A percentile compares a stretch with the other conserved stretches of the same genome.
phyloP scores from a whole-genome alignment of 2,113 vertebrate genomes.

The Corythaeola cristata region DNA sequence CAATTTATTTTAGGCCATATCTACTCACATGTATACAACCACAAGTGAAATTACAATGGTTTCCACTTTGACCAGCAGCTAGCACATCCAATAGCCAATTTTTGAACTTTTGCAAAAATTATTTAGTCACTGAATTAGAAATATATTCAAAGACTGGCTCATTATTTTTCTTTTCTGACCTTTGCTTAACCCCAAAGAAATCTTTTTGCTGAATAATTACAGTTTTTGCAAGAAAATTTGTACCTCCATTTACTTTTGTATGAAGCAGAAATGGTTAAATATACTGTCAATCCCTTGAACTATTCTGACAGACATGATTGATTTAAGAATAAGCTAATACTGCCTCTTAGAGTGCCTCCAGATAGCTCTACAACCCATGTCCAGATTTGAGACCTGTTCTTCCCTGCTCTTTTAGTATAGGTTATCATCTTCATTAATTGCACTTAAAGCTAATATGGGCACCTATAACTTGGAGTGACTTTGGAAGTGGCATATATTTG shows the following conservation, averaged over 20 bases:
- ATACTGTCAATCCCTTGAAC: neutral
- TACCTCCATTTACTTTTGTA: neutral
- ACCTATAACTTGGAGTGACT: neutral
- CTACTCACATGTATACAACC: neutral
- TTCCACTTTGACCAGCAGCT: neutral
- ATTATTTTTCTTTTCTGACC: neutral
- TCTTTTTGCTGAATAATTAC: neutral
- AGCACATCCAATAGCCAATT: neutral
- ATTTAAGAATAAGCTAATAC: neutral
- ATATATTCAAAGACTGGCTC: neutral
- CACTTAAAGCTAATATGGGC: neutral
- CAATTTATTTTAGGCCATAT: neutral
- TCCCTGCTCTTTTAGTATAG: neutral
- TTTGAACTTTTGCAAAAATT: neutral
- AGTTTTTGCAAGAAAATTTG: neutral
- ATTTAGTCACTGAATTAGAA: neutral
- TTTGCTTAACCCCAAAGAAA: neutral
- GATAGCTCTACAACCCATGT: neutral
- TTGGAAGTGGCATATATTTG: neutral
- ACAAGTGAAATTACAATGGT: neutral
- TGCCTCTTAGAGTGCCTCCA: neutral
- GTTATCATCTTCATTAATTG: neutral
- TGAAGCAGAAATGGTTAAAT: neutral
- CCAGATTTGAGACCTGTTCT: neutral
- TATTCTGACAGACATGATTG: neutral